Percentiles rank a stretch among this genome's conserved stretches.
These are phyloP conservation scores for Trachythela sp. DNA, from an alignment of 64 coral and sea anemone species.

Conservation along the genomic window DNA sequence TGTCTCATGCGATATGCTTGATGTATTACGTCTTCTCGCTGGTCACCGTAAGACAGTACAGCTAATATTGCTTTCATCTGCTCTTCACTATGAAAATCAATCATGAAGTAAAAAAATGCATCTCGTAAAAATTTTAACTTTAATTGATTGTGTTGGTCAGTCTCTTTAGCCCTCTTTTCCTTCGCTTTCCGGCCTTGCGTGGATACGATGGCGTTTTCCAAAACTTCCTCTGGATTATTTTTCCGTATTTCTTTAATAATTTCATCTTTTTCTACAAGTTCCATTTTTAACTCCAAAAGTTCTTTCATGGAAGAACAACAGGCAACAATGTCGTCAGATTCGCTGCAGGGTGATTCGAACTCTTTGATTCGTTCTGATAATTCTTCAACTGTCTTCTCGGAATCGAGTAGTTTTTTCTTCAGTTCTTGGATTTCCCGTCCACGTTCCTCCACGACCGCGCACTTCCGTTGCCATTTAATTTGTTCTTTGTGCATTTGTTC, in stretches of 20 bases:
- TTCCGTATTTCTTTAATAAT: conserved; percentile 58
- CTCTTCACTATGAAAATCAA: conserved; percentile 94
- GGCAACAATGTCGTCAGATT: conserved; percentile 67
- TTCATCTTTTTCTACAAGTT: conserved; percentile 67
- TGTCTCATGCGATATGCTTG: conserved; percentile 80
- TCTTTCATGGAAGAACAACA: conserved; percentile 96
- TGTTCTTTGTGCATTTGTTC: neutral
- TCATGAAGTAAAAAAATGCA: conserved; percentile 99
- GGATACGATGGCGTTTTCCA: neutral
- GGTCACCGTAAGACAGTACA: conserved; percentile 83
- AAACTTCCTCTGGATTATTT: conserved; percentile 56
- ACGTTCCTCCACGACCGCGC: conserved; percentile 42
- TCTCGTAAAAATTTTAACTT: conserved; percentile 90
- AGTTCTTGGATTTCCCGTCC: conserved; percentile 48
- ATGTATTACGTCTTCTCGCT: conserved; percentile 75
- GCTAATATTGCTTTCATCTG: conserved; percentile 98
- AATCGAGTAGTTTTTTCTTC: conserved; percentile 28
- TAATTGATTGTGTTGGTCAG: conserved; percentile 72
- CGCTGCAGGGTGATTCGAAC: neutral
- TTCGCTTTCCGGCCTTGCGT: neutral
- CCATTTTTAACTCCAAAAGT: conserved; percentile 61
- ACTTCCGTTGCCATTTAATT: conserved; percentile 11
- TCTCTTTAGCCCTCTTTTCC: conserved; percentile 45
- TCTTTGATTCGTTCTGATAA: neutral
- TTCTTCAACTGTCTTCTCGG: neutral